Evolutionary conservation across 1,140 invertebrate genomes (phyloP), one percentile per base, ranked within the genome.

Genomic region (Anastrepha ludens): DNA sequence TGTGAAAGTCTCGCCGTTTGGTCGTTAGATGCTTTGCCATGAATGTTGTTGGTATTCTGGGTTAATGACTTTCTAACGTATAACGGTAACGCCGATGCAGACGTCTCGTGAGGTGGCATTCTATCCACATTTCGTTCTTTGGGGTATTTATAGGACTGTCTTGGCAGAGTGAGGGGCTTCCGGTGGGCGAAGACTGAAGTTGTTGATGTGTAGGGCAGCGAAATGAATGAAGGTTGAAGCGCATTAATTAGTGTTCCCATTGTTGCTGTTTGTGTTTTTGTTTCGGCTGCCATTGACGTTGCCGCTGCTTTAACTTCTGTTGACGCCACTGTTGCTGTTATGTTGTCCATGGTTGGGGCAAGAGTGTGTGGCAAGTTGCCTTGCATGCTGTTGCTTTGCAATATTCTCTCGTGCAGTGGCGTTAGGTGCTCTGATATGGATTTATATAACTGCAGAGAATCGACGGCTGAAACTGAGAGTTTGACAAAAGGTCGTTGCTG

Each of bases 331-430:
- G 41, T 50, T 74, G 50, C n/a, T 29, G 44, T 74, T 50, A n/a
- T 15, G n/a, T 55, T 81, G 74, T n/a, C 50, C 11, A 6, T 13
- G n/a, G 47, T 81, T 50, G 74, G 74, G 74, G 3, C 29, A 29
- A 55, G 47, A n/a, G 47, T 55, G 20, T 29, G 41, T 55, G 50
- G 8, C n/a, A 55, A 29, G 15, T 15, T 13, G 55, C 13, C 44
- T 47, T 20, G 17, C 8, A 81, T 47, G 90, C 59, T 88, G 89
- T 70, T 89, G 88, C 78, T 50, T 74, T 91, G 89, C 15, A 92
- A 89, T 91, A 91, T 90, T 86, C 91, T 90, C 91, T 92, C 90
- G 88, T 92, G 90, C 87, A 92, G 85, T 60, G 91, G 91, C 88
- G 91, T 90, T 89, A 92, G 86, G 88, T 92, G 92, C 60, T 92